Evolutionary conservation across 2,888 invertebrate species (phyloP), one percentile per base, ranked within the genome.

Genomic region (Mechanitis messenoides): DNA sequence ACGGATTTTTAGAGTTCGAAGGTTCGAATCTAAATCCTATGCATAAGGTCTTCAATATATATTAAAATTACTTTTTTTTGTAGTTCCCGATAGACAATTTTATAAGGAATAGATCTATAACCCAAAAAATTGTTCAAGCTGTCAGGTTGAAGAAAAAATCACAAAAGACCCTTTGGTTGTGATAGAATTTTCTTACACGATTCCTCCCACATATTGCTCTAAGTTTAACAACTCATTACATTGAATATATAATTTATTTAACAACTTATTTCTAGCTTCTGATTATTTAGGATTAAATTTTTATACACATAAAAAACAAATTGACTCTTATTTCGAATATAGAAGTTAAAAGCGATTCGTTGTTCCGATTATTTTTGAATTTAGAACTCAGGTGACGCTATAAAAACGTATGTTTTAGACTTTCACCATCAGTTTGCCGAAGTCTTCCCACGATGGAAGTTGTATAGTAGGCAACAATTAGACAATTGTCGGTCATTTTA

Each of bases 401-500:
- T 84, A 82, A 84, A 83, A 79, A 74, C 74, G 79, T 77, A 74
- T 69, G 79, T 74, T 79, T 80, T 80, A 76, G 79, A 84, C 87
- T 88, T 87, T 87, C 87, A 80, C 86, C 84, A 75, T 83, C 86
- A 85, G 77, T 87, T 74, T 70, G 72, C 70, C 69, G 70, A 71
- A 72, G 81, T 84, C 85, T 88, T 89, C 89, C 87, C 88, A 89
- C 89, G 89, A 83, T 81, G 84, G 70, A 73, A 76, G 81, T 80
- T 80, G 82, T 83, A 78, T 82, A 80, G 83, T 84, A 81, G 81
- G 78, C 79, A 86, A 89, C 88, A 89, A 89, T 89, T 87, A 88
- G 87, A 89, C 89, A 89, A 89, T 89, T 87, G 89, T 85, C 86
- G 87, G 85, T 81, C 85, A 81, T 82, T 87, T 87, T 88, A 86